Evolutionary conservation across 2,888 invertebrate genomes (phyloP).

Genomic region (Apotomis turbidana): DNA sequence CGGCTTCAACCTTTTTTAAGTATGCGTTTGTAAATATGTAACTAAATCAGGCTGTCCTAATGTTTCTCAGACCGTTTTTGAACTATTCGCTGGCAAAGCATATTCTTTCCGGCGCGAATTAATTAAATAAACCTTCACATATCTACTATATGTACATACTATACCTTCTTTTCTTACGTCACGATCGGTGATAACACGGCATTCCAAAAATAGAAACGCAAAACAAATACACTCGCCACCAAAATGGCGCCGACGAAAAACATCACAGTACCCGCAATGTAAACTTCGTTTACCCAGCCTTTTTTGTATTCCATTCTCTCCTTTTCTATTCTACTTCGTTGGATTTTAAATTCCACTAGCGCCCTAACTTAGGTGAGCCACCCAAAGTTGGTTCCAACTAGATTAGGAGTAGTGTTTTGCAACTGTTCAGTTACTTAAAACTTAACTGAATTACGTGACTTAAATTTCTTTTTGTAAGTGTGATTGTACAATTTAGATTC

Average conservation of each 20-base stretch:
- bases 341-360: constrained; percentile 38
- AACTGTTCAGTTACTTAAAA: constrained; percentile 14
- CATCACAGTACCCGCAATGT: constrained; percentile 19
- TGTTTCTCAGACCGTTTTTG: too few relatives aligned
- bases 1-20: too few relatives aligned
- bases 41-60: too few relatives aligned
- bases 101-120: too few relatives aligned
- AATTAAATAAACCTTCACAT: not conserved
- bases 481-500: not conserved
- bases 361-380: constrained; percentile 18
- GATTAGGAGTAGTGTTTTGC: constrained; percentile 26
- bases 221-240: constrained; percentile 5
- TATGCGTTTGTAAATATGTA: too few relatives aligned
- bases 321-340: constrained; percentile 18
- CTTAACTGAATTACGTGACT: constrained; percentile 22
- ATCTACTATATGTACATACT: not conserved
- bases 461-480: not conserved
- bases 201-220: not conserved
- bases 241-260: constrained; percentile 1
- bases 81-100: too few relatives aligned
- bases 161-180: not conserved
- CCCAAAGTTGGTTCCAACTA: constrained; percentile 14
- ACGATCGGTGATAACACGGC: not conserved
- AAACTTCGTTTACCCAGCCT: constrained; percentile 28
- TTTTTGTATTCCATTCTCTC: constrained; percentile 31